Percentiles rank a stretch among this genome's conserved stretches.
These are phyloP conservation scores for Carassius auratus DNA, from an alignment of 2,113 vertebrate species.

Conservation along the genomic window DNA sequence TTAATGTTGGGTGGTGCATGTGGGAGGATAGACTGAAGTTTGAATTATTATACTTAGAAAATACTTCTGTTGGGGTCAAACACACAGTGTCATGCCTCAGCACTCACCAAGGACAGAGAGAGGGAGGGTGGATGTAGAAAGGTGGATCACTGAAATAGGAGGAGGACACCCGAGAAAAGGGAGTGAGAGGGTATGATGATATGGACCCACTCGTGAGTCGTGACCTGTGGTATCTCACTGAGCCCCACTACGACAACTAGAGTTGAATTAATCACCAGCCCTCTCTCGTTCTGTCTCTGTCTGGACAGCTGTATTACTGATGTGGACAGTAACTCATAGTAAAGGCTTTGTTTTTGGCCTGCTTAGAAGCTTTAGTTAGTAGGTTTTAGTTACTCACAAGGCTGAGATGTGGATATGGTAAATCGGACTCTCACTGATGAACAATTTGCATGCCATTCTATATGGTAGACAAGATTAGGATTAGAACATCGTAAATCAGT, in stretches of 20 bases:
- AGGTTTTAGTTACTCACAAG: not conserved
- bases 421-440: not conserved
- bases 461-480: not conserved
- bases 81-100: conserved; percentile 28
- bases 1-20: conserved; percentile 27
- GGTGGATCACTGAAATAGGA: conserved; percentile 38
- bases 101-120: conserved; percentile 27
- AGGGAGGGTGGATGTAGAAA: conserved; percentile 9
- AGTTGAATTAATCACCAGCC: conserved; percentile 18
- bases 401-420: not conserved
- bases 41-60: conserved; percentile 14
- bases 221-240: conserved; percentile 35
- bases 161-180: conserved; percentile 25
- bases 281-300: conserved; percentile 1
- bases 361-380: not conserved
- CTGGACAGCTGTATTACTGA: conserved; percentile 22
- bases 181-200: conserved; percentile 25
- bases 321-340: conserved; percentile 12
- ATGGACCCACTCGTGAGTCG: conserved; percentile 18
- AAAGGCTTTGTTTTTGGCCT: not conserved
- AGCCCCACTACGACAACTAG: conserved; percentile 21
- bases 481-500: not conserved
- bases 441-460: not conserved
- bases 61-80: conserved; percentile 36
- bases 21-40: conserved; percentile 24